phyloP scores from a whole-genome alignment of 2,888 invertebrate genomes.

The Galeruca laticollis region DNA sequence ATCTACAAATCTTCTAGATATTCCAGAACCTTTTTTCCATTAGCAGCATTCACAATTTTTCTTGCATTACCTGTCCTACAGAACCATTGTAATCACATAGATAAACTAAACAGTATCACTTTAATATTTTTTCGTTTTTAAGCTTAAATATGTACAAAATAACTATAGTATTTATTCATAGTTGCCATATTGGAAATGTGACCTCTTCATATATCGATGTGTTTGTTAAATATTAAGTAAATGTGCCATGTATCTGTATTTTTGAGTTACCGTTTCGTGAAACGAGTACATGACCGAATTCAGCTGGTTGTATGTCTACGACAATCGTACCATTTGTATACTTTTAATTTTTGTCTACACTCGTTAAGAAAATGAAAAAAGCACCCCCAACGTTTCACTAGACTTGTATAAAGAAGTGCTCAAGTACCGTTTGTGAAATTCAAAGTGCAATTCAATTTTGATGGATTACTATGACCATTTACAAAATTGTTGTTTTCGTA shows the following conservation, averaged over 20 bases:
- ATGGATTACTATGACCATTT: too few relatives aligned
- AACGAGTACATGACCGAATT: constrained; percentile 35
- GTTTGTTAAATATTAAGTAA: constrained; percentile 26
- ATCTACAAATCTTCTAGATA: too few relatives aligned
- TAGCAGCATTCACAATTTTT: too few relatives aligned
- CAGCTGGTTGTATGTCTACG: constrained; percentile 44
- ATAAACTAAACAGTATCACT: neutral
- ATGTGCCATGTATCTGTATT: constrained; percentile 42
- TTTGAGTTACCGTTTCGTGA: constrained; percentile 41
- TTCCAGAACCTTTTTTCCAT: too few relatives aligned
- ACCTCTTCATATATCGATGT: constrained; percentile 16
- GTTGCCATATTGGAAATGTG: constrained; percentile 29
- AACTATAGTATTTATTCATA: constrained; percentile 34
- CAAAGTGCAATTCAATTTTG: constrained; percentile 1
- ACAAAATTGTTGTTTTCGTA: too few relatives aligned
- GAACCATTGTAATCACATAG: too few relatives aligned
- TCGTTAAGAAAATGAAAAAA: constrained; percentile 52
- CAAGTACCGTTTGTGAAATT: constrained; percentile 16
- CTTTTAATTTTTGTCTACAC: constrained; percentile 46
- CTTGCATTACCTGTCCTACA: too few relatives aligned
- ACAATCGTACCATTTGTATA: constrained; percentile 44
- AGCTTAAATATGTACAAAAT: constrained; percentile 28
- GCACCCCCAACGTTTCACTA: constrained; percentile 44
- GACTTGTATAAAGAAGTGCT: constrained; percentile 1
- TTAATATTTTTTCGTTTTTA: neutral